Percentiles rank a stretch among this genome's conserved stretches.
These are phyloP conservation scores for Trogon surrucura DNA, from an alignment of 2,113 vertebrate species.

Conservation along the genomic window DNA sequence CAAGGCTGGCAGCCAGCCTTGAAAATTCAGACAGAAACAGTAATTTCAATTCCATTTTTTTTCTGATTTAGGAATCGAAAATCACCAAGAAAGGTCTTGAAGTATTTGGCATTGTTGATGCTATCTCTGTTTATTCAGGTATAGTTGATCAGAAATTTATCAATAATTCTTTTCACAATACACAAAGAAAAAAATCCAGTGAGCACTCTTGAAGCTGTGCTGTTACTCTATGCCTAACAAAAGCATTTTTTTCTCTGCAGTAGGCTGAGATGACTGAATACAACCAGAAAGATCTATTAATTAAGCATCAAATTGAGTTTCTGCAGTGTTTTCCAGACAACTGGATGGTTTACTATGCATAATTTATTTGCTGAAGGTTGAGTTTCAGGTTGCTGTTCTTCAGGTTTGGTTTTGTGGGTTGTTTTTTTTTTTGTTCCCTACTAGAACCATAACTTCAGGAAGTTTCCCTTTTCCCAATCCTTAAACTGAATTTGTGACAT, in stretches of 20 bases:
- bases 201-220: neutral
- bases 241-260: neutral
- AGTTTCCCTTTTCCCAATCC: neutral
- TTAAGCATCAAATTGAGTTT: conserved; percentile 7
- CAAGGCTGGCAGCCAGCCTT: neutral
- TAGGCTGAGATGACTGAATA: neutral
- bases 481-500: neutral
- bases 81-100: neutral
- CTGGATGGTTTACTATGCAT: neutral
- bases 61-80: neutral
- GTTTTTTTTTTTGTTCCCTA: neutral
- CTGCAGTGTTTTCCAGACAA: neutral
- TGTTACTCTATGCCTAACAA: neutral
- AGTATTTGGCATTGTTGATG: neutral
- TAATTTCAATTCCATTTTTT: neutral
- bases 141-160: neutral
- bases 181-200: fast-evolving
- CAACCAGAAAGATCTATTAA: neutral
- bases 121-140: neutral
- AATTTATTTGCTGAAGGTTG: neutral
- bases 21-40: neutral
- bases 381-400: neutral
- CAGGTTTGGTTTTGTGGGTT: neutral
- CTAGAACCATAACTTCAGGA: neutral
- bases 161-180: neutral